phyloP scores from a whole-genome alignment of 2,888 invertebrate genomes.

The Imbricaverruca yamaguchii region DNA sequence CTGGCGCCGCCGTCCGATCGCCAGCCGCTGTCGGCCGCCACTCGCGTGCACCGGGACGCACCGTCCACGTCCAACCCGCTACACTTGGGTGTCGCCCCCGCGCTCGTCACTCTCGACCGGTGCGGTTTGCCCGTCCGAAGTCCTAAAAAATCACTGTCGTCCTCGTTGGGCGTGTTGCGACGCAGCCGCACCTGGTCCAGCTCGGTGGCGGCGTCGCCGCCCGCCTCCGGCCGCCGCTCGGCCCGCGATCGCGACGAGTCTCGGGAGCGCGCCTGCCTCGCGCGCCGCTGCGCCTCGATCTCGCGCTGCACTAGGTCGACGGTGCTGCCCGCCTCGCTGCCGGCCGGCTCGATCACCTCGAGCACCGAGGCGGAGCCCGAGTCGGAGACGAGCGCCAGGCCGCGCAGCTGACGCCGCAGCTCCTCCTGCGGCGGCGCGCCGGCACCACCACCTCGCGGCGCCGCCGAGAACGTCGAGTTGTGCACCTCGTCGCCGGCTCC shows the following conservation, averaged over 20 bases:
- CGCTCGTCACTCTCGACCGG: neutral
- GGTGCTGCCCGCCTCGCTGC: slow-evolving; percentile 35
- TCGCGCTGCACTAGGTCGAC: slow-evolving; percentile 22
- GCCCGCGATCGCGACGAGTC: slow-evolving; percentile 9
- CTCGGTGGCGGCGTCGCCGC: neutral
- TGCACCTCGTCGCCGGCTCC: slow-evolving; percentile 1
- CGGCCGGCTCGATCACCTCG: slow-evolving; percentile 39
- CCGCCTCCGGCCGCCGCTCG: slow-evolving; percentile 17
- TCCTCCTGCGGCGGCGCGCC: slow-evolving; percentile 31
- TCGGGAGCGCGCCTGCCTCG: slow-evolving; percentile 24
- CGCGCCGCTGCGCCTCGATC: slow-evolving; percentile 27
- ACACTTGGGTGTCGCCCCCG: neutral
- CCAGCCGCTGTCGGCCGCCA: neutral
- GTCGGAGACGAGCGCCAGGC: slow-evolving; percentile 35
- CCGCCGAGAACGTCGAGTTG: slow-evolving; percentile 4
- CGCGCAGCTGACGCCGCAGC: slow-evolving; percentile 34
- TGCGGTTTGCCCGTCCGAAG: slow-evolving; percentile 20
- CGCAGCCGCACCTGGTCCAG: neutral
- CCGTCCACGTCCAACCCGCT: neutral
- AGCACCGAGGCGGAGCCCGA: slow-evolving; percentile 37
- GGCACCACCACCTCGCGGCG: neutral
- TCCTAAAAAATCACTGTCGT: slow-evolving; percentile 23
- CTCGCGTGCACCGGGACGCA: neutral
- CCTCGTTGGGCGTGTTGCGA: neutral
- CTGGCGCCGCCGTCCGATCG: slow-evolving; percentile 6